Base-by-base conservation (phyloP, 1,140 invertebrate genomes). In the Danaus plexippus region DNA sequence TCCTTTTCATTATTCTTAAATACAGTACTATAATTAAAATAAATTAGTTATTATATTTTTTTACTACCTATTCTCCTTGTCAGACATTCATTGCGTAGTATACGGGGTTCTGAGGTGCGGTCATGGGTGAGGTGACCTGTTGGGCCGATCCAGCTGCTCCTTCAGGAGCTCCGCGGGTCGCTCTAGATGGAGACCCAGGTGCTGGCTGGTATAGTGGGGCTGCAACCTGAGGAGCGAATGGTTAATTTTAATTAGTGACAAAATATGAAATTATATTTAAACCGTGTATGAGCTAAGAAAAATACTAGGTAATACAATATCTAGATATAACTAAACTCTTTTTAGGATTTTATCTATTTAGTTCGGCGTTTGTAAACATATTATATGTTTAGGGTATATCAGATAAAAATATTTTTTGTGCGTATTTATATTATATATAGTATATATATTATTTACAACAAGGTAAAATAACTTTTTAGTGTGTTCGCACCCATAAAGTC, bases 11-110 rank as follows among this genome's bases (percentile, higher is more conserved):
- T 6, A 15, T 32, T 32, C 4, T 6, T 7, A 32, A 3, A 4
- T 32, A 32, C 22, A 32, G 7, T 32, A 2, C 22, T 32, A 32
- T 32, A 32, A 32, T 32, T 32, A 32, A 47, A 47, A 40, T 15
- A 53, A 15, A 46, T 11, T 11, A 9, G 7, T 51, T 42, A 46
- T 15, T 1, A 15, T 1, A 15, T 12, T 32, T 9, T 55, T 11
- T 42, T 12, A n/a, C 56, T 65, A 87, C 85, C 87, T 88, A 89
- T 77, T 88, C 83, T 62, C 85, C 84, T 61, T 80, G 85, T 90
- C 88, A 90, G 67, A 90, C 89, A 61, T 90, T 90, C 89, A 90
- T 90, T 3, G 89, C 89, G 61, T 90, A 90, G 71, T 89, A 90
- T 11, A 90, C 71, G 10, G 89, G 87, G 67, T 90, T 90, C 12